Percentiles rank a stretch among this genome's conserved stretches.
These are phyloP conservation scores for Oophaga pumilio DNA, from an alignment of 2,113 vertebrate genomes.

Conservation along the genomic window DNA sequence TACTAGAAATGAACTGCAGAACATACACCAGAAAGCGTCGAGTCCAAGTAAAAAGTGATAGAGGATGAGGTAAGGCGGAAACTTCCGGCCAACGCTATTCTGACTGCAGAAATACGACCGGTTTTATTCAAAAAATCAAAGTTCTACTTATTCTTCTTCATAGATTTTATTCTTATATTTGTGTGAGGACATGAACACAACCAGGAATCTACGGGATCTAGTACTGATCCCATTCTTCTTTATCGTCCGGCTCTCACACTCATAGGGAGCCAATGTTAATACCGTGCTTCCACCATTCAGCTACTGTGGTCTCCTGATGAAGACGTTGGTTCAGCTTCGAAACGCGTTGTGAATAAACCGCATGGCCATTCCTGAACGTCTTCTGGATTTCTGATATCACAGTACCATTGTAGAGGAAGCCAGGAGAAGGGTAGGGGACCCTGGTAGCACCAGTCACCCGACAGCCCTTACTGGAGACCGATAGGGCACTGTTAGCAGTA, in stretches of 20 bases:
- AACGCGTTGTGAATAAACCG: too few relatives aligned
- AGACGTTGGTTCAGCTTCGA: too few relatives aligned
- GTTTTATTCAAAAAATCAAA: not conserved
- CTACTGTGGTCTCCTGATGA: too few relatives aligned
- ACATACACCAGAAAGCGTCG: not conserved
- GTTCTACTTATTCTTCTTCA: not conserved
- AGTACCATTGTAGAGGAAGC: too few relatives aligned
- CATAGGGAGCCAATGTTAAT: not conserved
- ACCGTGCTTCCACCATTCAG: not conserved
- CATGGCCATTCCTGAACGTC: too few relatives aligned
- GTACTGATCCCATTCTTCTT: not conserved
- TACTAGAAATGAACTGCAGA: not conserved
- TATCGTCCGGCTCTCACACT: not conserved
- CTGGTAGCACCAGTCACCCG: too few relatives aligned
- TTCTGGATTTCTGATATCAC: too few relatives aligned
- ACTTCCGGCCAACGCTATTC: not conserved
- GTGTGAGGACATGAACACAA: not conserved
- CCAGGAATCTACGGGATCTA: not conserved
- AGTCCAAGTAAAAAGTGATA: slow-evolving; percentile 20
- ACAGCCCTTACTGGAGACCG: too few relatives aligned
- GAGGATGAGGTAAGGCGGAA: not conserved
- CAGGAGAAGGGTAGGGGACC: too few relatives aligned
- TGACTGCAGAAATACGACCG: not conserved
- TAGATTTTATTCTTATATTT: not conserved
- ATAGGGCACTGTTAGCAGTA: too few relatives aligned